Percentiles rank a stretch among this genome's conserved stretches.
phyloP scores from a whole-genome alignment of 2,888 invertebrate species.

The Deroplatys truncata region DNA sequence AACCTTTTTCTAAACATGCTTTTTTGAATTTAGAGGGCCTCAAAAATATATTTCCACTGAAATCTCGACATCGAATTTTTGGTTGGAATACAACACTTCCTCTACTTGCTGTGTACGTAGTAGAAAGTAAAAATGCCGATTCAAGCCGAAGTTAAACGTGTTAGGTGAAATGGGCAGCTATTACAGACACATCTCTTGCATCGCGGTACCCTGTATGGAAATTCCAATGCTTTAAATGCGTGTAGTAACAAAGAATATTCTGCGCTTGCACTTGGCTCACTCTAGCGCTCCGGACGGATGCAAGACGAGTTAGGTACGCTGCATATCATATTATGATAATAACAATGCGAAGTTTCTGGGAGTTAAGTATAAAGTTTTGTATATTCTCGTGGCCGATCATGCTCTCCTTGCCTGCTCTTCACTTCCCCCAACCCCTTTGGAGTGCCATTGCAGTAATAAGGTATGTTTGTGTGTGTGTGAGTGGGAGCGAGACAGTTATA shows the following conservation, averaged over 20 bases:
- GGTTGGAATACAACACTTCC: too few relatives aligned
- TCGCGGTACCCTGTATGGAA: not conserved
- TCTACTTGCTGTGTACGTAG: too few relatives aligned
- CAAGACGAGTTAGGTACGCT: not conserved
- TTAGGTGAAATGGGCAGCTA: too few relatives aligned
- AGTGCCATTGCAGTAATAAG: constrained; percentile 10
- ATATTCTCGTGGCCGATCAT: constrained; percentile 6
- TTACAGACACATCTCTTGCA: not conserved
- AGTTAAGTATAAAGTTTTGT: constrained; percentile 25
- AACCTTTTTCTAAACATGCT: too few relatives aligned
- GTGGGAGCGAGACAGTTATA: constrained; percentile 19
- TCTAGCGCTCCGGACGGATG: not conserved
- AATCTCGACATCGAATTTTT: too few relatives aligned
- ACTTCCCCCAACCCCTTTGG: constrained; percentile 3
- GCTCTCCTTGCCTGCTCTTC: not conserved
- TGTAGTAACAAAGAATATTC: not conserved
- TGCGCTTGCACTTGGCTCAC: not conserved
- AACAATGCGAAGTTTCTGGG: constrained; percentile 9
- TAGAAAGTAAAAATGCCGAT: too few relatives aligned
- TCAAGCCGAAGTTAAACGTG: too few relatives aligned
- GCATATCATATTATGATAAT: constrained; percentile 12
- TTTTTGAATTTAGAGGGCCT: too few relatives aligned
- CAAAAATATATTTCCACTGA: too few relatives aligned
- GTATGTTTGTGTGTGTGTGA: not conserved
- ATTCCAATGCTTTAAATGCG: not conserved